phyloP scores from a whole-genome alignment of 2,797 vertebrate genomes.

The Enteromius trimaculatus region DNA sequence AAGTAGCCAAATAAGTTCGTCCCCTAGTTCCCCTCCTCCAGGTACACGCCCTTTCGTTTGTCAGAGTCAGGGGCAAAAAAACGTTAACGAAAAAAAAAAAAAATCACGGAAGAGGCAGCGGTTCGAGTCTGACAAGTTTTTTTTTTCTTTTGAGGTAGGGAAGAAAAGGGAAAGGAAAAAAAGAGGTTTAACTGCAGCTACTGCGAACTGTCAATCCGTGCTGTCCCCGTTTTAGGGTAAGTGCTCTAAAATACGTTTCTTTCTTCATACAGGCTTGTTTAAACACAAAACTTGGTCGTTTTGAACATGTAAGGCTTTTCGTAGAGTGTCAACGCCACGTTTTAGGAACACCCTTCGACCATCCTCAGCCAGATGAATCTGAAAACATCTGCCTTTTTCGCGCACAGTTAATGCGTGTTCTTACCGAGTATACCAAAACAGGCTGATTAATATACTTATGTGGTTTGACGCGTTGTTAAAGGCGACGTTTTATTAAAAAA shows the following conservation, averaged over 20 bases:
- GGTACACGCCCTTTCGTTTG: conserved; percentile 85
- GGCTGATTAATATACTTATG: background rate
- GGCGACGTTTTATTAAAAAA: background rate
- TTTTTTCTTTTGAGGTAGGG: conserved; percentile 60
- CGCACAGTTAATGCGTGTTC: background rate
- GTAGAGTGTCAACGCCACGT: conserved; percentile 77
- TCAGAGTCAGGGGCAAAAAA: conserved; percentile 66
- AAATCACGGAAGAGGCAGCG: conserved; percentile 84
- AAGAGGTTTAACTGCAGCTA: conserved; percentile 64
- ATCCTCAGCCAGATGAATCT: background rate
- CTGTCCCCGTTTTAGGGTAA: conserved; percentile 72
- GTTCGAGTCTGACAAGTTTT: conserved; percentile 70
- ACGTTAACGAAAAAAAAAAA: conserved; percentile 69
- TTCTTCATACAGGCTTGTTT: background rate
- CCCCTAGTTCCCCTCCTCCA: conserved; percentile 61
- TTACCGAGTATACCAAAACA: background rate
- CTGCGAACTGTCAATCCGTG: conserved; percentile 66
- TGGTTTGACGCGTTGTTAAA: background rate
- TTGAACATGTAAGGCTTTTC: conserved; percentile 42
- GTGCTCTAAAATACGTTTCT: conserved; percentile 58
- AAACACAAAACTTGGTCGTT: conserved; percentile 27
- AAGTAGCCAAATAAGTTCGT: conserved; percentile 40
- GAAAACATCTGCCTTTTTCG: conserved; percentile 8
- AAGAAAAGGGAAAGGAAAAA: conserved; percentile 52
- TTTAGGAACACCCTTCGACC: conserved; percentile 69